Percentiles rank a stretch among this genome's conserved stretches.
phyloP scores from a whole-genome alignment of 2,797 vertebrate genomes.

The Malurus splendens region DNA sequence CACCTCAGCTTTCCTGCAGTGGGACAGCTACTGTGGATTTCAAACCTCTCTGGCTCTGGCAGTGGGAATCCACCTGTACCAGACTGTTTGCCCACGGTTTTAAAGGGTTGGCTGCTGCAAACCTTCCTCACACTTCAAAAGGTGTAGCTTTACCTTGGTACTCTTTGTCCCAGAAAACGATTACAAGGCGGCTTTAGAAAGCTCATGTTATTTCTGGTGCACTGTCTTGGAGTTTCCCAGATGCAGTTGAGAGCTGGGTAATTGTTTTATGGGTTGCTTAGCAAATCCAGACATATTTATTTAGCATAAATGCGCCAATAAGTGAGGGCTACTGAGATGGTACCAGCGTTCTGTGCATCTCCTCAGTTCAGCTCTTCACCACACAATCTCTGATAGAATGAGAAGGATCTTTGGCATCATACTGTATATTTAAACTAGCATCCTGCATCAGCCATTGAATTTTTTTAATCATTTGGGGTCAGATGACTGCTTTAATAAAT shows the following conservation, averaged over 20 bases:
- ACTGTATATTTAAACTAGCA: neutral
- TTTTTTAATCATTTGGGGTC: neutral
- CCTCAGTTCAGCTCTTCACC: neutral
- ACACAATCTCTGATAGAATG: neutral
- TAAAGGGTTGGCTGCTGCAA: neutral
- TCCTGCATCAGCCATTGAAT: neutral
- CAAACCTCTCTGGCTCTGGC: neutral
- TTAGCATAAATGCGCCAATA: neutral
- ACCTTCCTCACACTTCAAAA: neutral
- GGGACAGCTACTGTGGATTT: neutral
- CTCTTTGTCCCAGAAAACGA: neutral
- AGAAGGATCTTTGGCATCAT: neutral
- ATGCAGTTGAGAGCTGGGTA: constrained; percentile 15
- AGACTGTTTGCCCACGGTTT: neutral
- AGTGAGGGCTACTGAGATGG: neutral
- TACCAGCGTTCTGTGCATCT: neutral
- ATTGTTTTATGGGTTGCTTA: constrained; percentile 48
- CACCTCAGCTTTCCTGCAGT: neutral
- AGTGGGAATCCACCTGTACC: neutral
- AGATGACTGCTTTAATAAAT: constrained; percentile 52
- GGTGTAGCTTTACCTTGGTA: neutral
- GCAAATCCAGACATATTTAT: constrained; percentile 44
- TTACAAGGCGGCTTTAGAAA: constrained; percentile 7
- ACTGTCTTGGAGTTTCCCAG: neutral
- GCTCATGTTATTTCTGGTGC: neutral